Percentiles rank a stretch among this genome's conserved stretches.
phyloP scores from a whole-genome alignment of 1,140 invertebrate genomes.

The Gonatopus flavifemur region DNA sequence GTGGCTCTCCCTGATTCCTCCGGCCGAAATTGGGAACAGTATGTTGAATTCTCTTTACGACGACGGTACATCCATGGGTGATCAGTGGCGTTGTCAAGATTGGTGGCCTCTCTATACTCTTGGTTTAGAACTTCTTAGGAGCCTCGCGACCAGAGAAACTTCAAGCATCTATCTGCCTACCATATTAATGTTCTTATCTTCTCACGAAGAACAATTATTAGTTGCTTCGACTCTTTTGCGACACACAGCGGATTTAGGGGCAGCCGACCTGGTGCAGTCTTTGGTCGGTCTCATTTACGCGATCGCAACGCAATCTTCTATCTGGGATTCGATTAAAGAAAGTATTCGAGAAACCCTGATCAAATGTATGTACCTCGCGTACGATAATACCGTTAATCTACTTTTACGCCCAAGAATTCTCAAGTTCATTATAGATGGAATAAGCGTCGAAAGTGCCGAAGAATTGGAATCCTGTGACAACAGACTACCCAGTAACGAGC shows the following conservation, averaged over 20 bases:
- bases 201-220: conserved; percentile 50
- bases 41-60: conserved; percentile 49
- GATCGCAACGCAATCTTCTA: conserved; percentile 37
- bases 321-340: conserved; percentile 48
- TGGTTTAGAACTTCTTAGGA: conserved; percentile 49
- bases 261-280: conserved; percentile 54
- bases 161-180: conserved; percentile 34
- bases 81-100: conserved; percentile 51
- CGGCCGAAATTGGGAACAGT: conserved; percentile 45
- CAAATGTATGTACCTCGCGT: conserved; percentile 54
- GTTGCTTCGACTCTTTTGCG: conserved; percentile 49
- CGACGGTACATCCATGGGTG: conserved; percentile 34
- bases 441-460: conserved; percentile 53
- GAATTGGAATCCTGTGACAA: conserved; percentile 54
- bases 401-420: conserved; percentile 51
- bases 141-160: conserved; percentile 39
- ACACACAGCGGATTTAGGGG: conserved; percentile 50
- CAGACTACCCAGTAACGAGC: conserved; percentile 45
- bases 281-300: conserved; percentile 50
- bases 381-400: conserved; percentile 54
- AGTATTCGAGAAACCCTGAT: conserved; percentile 49
- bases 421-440: conserved; percentile 57
- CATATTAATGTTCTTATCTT: conserved; percentile 44
- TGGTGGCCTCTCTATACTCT: conserved; percentile 55
- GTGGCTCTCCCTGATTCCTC: conserved; percentile 50